A percentile compares a stretch with the other conserved stretches of the same genome.
Evolutionary conservation across 2,797 vertebrate species (phyloP).

Genomic region (Spondyliosoma cantharus): DNA sequence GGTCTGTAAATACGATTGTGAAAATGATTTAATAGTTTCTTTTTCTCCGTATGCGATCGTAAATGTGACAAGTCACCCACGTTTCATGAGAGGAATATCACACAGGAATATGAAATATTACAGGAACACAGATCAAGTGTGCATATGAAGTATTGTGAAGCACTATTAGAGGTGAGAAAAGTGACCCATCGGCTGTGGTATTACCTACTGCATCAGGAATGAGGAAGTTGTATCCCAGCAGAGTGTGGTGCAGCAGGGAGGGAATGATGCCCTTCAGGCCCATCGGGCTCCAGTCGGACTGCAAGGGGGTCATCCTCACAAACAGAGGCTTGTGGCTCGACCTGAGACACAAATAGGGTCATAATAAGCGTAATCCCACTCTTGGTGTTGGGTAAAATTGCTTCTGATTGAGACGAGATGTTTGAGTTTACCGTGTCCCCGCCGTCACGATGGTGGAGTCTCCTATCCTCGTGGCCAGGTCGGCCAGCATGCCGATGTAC

Average conservation of each 20-base stretch:
- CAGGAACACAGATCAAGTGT: slow-evolving; percentile 10
- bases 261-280: slow-evolving; percentile 92
- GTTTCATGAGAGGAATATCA: slow-evolving; percentile 20
- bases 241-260: slow-evolving; percentile 91
- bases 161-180: slow-evolving; percentile 11
- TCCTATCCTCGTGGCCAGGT: slow-evolving; percentile 83
- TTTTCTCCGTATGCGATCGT: too few relatives aligned
- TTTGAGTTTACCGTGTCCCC: slow-evolving; percentile 84
- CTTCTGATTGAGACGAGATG: not conserved
- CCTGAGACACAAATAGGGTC: slow-evolving; percentile 66
- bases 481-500: slow-evolving; percentile 84
- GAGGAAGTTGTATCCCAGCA: slow-evolving; percentile 95
- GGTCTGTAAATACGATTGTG: too few relatives aligned
- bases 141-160: not conserved
- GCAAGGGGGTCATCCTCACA: slow-evolving; percentile 86
- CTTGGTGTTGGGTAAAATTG: not conserved
- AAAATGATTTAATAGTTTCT: too few relatives aligned
- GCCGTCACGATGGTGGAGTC: slow-evolving; percentile 87
- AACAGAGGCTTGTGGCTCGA: slow-evolving; percentile 89
- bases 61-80: not conserved
- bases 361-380: accelerated
- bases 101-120: slow-evolving; percentile 57
- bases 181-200: slow-evolving; percentile 60
- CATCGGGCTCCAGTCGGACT: slow-evolving; percentile 87
- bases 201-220: slow-evolving; percentile 95